phyloP scores from a whole-genome alignment of 64 coral and sea anemone genomes.

The Actinia tenebrosa region DNA sequence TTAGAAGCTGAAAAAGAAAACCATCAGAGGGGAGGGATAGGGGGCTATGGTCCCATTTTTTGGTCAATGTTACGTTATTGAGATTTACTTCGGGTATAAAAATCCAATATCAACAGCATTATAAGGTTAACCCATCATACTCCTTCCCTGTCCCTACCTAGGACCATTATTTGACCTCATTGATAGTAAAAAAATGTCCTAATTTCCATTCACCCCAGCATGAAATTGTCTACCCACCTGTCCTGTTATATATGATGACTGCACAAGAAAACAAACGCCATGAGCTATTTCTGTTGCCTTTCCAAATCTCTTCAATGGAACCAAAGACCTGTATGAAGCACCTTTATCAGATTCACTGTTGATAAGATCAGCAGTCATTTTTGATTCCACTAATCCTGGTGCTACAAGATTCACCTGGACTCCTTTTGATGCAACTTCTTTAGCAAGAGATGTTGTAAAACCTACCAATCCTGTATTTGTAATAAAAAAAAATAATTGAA shows the following conservation, averaged over 20 bases:
- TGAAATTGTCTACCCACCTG: constrained; percentile 29
- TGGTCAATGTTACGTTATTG: too few relatives aligned
- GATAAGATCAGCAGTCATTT: constrained; percentile 46
- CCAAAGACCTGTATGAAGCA: constrained; percentile 8
- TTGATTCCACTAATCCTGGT: constrained; percentile 63
- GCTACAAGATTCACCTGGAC: constrained; percentile 68
- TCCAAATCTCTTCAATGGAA: constrained; percentile 63
- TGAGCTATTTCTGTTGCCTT: constrained; percentile 55
- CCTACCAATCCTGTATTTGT: constrained; percentile 47
- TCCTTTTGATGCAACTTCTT: constrained; percentile 61
- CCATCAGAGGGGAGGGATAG: too few relatives aligned
- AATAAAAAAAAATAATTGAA: neutral
- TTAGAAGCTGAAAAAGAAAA: too few relatives aligned
- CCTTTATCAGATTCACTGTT: constrained; percentile 13
- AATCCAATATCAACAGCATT: too few relatives aligned
- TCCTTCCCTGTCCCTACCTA: too few relatives aligned
- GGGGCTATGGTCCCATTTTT: too few relatives aligned
- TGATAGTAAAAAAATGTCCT: too few relatives aligned
- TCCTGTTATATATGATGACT: constrained; percentile 67
- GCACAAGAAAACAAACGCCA: constrained; percentile 55
- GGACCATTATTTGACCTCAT: too few relatives aligned
- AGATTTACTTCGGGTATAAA: too few relatives aligned
- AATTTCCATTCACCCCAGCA: too few relatives aligned
- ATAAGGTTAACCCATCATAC: too few relatives aligned
- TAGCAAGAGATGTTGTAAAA: constrained; percentile 79